These are phyloP conservation scores for Hydriomena furcata DNA, from an alignment of 2,888 invertebrate species.

Conservation along the genomic window DNA sequence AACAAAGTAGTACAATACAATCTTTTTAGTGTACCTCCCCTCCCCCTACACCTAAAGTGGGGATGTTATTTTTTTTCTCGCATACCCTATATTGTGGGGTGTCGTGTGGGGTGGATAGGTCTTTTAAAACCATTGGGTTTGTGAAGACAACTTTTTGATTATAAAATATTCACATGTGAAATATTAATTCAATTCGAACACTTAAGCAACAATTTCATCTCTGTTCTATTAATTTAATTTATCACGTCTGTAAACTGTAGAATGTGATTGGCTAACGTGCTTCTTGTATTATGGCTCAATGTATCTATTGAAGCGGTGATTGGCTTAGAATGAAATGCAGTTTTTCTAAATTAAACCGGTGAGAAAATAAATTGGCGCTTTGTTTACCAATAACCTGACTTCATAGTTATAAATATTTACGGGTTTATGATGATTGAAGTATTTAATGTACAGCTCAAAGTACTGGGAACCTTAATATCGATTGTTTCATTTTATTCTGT, in stretches of 20 bases:
- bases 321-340: slow-evolving; percentile 7
- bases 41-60: too few species aligned
- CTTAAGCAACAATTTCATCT: neutral
- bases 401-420: slow-evolving; percentile 1
- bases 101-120: too few species aligned
- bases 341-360: slow-evolving; percentile 7
- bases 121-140: too few species aligned
- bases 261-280: slow-evolving; percentile 4
- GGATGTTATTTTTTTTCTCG: too few species aligned
- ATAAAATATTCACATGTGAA: too few species aligned
- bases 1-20: too few species aligned
- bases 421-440: slow-evolving; percentile 13
- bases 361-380: slow-evolving; percentile 9
- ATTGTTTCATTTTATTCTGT: slow-evolving; percentile 7
- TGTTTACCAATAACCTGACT: slow-evolving; percentile 3
- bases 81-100: too few species aligned
- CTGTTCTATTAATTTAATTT: slow-evolving; percentile 1
- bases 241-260: neutral
- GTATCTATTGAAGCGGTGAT: neutral
- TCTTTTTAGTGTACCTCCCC: too few species aligned
- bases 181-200: too few species aligned
- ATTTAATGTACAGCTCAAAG: slow-evolving; percentile 5
- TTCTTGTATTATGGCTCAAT: neutral
- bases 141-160: too few species aligned
- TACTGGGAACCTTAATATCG: slow-evolving; percentile 8